Conservation (phyloP, 2,113 vertebrate genomes). For the Isurus oxyrinchus region DNA sequence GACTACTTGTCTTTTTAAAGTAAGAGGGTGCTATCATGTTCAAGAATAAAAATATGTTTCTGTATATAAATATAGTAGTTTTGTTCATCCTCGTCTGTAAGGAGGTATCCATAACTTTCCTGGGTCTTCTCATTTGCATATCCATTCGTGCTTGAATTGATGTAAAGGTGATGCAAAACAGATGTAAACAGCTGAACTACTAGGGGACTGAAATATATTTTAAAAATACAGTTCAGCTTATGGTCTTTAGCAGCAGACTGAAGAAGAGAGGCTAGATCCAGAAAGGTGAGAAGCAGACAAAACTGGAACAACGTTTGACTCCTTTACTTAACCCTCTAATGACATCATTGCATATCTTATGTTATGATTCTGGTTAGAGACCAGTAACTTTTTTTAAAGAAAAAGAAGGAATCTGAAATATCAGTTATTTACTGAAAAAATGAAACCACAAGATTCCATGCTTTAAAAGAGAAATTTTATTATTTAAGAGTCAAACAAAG, state of each 20-base stretch:
- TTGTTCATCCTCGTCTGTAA: not conserved
- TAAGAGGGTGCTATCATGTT: not conserved
- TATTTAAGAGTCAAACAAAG: no score
- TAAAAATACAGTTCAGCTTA: not conserved
- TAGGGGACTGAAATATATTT: not conserved
- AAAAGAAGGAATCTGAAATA: no score
- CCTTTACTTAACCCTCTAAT: not conserved
- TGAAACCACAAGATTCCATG: no score
- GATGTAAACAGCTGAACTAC: not conserved
- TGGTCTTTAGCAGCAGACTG: not conserved
- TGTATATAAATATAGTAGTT: not conserved
- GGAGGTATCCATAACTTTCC: not conserved
- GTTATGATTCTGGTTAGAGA: no score
- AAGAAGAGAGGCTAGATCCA: no score
- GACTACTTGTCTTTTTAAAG: not conserved
- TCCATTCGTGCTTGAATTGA: not conserved
- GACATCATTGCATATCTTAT: not conserved
- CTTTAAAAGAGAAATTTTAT: no score
- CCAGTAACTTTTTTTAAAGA: no score
- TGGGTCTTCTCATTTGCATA: not conserved
- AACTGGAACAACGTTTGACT: not conserved
- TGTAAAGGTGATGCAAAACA: not conserved
- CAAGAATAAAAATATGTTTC: not conserved
- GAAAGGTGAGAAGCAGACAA: not conserved
- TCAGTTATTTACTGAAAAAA: no score